Conservation (phyloP, 2,113 vertebrate genomes). For the Otocyon megalotis region DNA sequence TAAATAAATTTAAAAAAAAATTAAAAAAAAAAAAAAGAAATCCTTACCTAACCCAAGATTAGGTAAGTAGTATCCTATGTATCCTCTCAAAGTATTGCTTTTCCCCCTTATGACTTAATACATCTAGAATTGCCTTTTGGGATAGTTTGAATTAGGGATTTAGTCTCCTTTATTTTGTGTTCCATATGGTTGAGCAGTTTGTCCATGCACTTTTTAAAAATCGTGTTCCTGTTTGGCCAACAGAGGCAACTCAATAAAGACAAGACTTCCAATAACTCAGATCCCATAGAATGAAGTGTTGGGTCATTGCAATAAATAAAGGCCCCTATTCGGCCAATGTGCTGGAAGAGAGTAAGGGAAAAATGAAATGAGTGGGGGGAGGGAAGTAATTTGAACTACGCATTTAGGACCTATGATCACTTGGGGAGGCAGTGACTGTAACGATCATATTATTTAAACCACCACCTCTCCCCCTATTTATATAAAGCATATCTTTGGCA, state of each 20-base stretch:
- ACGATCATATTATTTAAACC: neutral
- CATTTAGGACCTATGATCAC: neutral
- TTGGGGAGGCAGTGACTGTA: too few relatives aligned
- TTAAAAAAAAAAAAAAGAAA: too few relatives aligned
- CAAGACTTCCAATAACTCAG: neutral
- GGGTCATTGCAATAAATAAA: neutral
- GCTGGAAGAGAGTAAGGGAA: neutral
- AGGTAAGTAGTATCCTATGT: neutral
- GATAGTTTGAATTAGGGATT: neutral
- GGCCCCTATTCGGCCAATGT: rapidly evolving
- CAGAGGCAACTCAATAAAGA: neutral
- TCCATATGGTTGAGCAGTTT: neutral
- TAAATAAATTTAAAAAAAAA: too few relatives aligned
- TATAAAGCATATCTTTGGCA: neutral
- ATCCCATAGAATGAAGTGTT: neutral
- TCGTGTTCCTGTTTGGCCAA: neutral
- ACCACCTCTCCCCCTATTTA: neutral
- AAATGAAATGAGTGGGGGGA: neutral
- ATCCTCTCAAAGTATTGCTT: neutral
- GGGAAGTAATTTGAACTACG: neutral
- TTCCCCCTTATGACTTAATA: neutral
- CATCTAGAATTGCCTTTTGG: neutral
- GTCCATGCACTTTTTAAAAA: neutral
- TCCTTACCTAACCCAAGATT: neutral
- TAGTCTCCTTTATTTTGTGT: neutral